Base-by-base conservation (phyloP, 2,888 invertebrate genomes). In the Cinara cedri region DNA sequence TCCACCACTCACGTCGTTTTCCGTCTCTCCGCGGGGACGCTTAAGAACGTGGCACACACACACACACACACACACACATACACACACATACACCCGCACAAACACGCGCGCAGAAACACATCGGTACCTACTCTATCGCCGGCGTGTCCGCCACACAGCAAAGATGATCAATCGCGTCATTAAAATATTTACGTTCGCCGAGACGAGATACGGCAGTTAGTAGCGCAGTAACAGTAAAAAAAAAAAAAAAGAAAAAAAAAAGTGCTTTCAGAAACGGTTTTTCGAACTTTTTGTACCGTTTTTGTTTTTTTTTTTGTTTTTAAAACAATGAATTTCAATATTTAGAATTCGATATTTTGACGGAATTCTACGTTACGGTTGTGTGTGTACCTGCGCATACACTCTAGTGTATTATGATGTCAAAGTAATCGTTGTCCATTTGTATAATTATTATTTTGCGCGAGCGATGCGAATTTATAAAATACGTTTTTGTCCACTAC, bases 151-250 rank as follows among this genome's bases (percentile, higher is more conserved):
- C 16, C 60, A 26, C 51, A 24, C 42, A 21, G 42, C 55, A 24
- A 44, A 72, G 8, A 63, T n/a, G 63, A 65, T 75, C 63, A 42
- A 75, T 65, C 63, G 63, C 16, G 34, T 63, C 63, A 42, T 75
- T 42, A 63, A 74, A 54, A n/a, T n/a, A n/a, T 63, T 51, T 11
- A 34, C 34, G 72, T 51, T 24, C 60, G 44, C n/a, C 11, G 54
- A 34, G 42, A n/a, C n/a, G n/a, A 21, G 42, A 21, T 46, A 8
- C n/a, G 8, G 51, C 51, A 54, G 54, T 55, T 54, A 42, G 66
- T 19, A 21, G 51, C 54, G 46, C 21, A 57, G 13, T 49, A 4
- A 42, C 6, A 21, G 19, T 26, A 46, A 21, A 65, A 70, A 70
- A 54, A 19, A 19, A 70, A 19, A 70, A 21, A 44, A 65, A 65